phyloP scores from a whole-genome alignment of 2,888 invertebrate genomes.

The Chalcis sispes region DNA sequence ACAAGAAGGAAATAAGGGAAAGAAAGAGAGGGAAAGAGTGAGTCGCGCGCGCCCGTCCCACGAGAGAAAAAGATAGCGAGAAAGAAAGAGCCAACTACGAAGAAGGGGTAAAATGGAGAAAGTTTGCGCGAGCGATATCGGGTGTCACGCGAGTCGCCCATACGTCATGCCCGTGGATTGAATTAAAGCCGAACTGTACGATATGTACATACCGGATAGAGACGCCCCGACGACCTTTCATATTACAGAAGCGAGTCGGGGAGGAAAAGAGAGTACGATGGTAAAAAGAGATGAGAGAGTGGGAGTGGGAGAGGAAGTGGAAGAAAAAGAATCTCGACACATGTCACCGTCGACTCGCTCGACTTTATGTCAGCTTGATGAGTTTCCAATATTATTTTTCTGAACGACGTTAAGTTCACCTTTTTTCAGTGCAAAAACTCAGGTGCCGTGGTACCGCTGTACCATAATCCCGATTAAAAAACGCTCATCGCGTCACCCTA shows the following conservation, averaged over 20 bases:
- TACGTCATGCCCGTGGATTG: conserved; percentile 62
- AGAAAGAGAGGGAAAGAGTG: neutral
- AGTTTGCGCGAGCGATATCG: conserved; percentile 60
- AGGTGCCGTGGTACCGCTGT: no score
- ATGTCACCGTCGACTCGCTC: no score
- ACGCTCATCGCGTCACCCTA: no score
- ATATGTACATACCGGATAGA: conserved; percentile 6
- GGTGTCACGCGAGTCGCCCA: conserved; percentile 61
- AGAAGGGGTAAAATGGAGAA: conserved; percentile 55
- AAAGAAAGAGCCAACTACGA: neutral
- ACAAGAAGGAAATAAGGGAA: neutral
- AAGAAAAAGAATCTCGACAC: neutral
- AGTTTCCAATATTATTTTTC: conserved; percentile 62
- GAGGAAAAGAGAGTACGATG: neutral
- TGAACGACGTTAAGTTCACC: neutral
- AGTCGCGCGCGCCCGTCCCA: neutral
- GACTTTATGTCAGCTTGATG: conserved; percentile 61
- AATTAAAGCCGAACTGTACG: conserved; percentile 61
- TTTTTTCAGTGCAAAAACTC: no score
- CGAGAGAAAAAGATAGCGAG: no score
- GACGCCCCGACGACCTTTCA: conserved; percentile 62
- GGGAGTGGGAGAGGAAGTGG: neutral
- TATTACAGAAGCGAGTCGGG: conserved; percentile 56
- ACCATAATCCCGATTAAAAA: no score
- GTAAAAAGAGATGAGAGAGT: conserved; percentile 14